A percentile compares a stretch with the other conserved stretches of the same genome.
Conservation (phyloP, 1,140 invertebrate species). For the Drosophila arizonae region DNA sequence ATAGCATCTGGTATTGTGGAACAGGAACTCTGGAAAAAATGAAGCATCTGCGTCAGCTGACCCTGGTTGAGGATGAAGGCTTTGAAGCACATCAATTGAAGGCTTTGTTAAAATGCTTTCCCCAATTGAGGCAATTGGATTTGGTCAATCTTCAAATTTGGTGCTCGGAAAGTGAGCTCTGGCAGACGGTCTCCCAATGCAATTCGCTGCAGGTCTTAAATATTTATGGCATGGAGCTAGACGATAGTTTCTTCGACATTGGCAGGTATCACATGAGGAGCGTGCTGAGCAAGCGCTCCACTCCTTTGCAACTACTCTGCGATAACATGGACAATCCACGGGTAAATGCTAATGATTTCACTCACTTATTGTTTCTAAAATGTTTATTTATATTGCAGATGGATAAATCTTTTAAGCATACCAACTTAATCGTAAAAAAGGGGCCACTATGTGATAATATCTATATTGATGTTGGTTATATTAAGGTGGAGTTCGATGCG, state of each 20-base stretch:
- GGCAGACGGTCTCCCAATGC: slow-evolving; percentile 3
- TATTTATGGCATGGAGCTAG: slow-evolving; percentile 18
- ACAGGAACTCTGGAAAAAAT: not conserved
- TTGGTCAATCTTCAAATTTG: not conserved
- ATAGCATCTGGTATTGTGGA: slow-evolving; percentile 8
- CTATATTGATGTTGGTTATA: not conserved
- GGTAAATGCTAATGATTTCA: not conserved
- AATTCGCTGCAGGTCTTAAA: slow-evolving; percentile 6
- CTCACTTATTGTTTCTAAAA: too few species aligned
- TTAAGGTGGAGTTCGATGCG: not conserved
- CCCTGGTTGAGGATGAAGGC: slow-evolving; percentile 13
- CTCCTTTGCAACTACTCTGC: slow-evolving; percentile 1
- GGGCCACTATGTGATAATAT: not conserved
- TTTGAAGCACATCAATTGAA: not conserved
- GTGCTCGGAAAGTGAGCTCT: slow-evolving; percentile 11
- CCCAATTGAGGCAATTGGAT: slow-evolving; percentile 15
- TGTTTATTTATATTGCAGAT: slow-evolving; percentile 5
- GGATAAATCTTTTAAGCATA: not conserved
- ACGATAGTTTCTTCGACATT: not conserved
- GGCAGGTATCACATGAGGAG: slow-evolving; percentile 6
- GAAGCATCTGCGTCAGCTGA: not conserved
- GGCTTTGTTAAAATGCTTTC: not conserved
- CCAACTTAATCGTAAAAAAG: not conserved
- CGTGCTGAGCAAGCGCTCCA: not conserved
- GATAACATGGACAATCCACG: not conserved